Percentiles rank a stretch among this genome's conserved stretches.
These are phyloP conservation scores for Xestia ashworthii DNA, from an alignment of 2,888 invertebrate genomes.

Conservation along the genomic window DNA sequence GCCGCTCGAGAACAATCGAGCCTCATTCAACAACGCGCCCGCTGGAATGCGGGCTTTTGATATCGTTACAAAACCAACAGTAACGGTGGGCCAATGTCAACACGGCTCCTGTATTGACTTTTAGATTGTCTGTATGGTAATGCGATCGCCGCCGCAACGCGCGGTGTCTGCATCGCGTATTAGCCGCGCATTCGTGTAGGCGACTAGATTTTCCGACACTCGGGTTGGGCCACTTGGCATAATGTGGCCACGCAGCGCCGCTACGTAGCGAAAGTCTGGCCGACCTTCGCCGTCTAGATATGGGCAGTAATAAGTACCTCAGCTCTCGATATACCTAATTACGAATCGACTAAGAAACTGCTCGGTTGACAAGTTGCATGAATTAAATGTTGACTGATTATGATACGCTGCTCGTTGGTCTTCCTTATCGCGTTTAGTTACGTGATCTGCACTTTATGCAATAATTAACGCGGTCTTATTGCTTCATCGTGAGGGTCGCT, in stretches of 20 bases:
- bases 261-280: conserved; percentile 87
- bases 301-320: conserved; percentile 83
- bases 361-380: conserved; percentile 60
- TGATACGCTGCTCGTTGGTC: conserved; percentile 59
- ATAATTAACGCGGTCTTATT: conserved; percentile 52
- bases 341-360: conserved; percentile 73
- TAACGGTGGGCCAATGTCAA: conserved; percentile 89
- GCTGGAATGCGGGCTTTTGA: conserved; percentile 87
- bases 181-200: conserved; percentile 81
- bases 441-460: conserved; percentile 43
- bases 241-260: conserved; percentile 76
- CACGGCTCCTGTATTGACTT: conserved; percentile 82
- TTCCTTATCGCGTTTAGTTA: conserved; percentile 59
- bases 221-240: conserved; percentile 82
- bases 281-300: conserved; percentile 89
- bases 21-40: conserved; percentile 80
- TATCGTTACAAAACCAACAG: conserved; percentile 87
- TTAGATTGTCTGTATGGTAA: conserved; percentile 84
- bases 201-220: conserved; percentile 85
- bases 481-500: conserved; percentile 45
- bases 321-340: conserved; percentile 82
- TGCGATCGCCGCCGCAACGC: conserved; percentile 69
- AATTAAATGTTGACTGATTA: conserved; percentile 66
- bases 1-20: conserved; percentile 84
- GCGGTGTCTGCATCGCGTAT: conserved; percentile 75